Base-by-base conservation (phyloP, 2,888 invertebrate genomes). In the Andrena bucephala region DNA sequence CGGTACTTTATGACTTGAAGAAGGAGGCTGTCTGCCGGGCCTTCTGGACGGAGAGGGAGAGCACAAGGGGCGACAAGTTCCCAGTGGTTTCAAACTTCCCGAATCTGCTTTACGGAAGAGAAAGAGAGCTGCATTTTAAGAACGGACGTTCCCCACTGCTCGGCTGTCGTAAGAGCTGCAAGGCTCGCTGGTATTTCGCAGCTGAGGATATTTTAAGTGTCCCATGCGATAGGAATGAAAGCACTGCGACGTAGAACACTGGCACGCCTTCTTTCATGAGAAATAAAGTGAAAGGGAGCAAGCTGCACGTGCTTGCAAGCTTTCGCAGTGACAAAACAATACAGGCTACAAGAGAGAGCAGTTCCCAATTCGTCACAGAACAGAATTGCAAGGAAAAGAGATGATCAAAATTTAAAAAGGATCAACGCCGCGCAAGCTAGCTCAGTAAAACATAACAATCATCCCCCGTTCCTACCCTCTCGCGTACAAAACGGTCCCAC, bases 11-110 rank as follows among this genome's bases (percentile, higher is more conserved):
- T 13, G 62, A 62, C 33, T 62, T 4, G 33, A 13, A 24, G 33
- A n/a, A 48, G 10, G 48, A 24, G 24, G 13, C 54, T 52, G 6
- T 8, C 4, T 13, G 52, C 50, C 13, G 33, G 16, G 33, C 29
- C 27, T 20, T 24, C 16, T 36, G 24, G n/a, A 20, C 13, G 72
- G 33, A 48, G 29, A 20, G 42, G 4, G 33, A 10, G 36, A 69
- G 3, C 13, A 16, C 13, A 20, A 7, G 42, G 13, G 24, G 0
- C 24, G 29, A 20, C 24, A 6, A 63, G 42, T 33, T 48, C 24
- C n/a, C 6, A 7, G 69, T 29, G 36, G 13, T 13, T 59, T 5
- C 24, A 48, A 74, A 66, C 65, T 73, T 73, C 29, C 29, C 20
- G 16, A n/a, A 57, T 57, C 20, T 36, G 20, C 7, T 29, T 65